These are phyloP conservation scores for Orientallactaga sibirica DNA, from an alignment of 2,797 vertebrate genomes.

Conservation along the genomic window DNA sequence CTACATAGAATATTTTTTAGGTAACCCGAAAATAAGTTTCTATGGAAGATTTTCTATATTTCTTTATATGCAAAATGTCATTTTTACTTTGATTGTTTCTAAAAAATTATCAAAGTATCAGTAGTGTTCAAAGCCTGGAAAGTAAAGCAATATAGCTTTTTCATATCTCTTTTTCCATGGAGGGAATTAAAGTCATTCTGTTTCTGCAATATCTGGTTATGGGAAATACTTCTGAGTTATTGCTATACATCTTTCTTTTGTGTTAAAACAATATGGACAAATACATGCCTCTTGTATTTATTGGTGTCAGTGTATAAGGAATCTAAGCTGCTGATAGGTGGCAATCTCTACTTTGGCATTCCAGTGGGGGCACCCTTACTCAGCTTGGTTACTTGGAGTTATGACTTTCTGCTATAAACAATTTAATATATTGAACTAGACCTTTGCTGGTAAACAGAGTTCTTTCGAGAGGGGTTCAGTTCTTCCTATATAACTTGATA, in stretches of 20 bases:
- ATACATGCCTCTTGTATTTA: not conserved
- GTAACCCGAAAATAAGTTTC: not conserved
- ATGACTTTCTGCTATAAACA: constrained; percentile 37
- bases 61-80: not conserved
- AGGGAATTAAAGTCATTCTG: not conserved
- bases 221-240: not conserved
- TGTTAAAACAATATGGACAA: constrained; percentile 14
- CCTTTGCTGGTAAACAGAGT: not conserved
- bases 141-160: not conserved
- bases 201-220: not conserved
- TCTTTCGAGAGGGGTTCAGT: not conserved
- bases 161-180: not conserved
- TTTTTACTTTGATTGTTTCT: constrained; percentile 52
- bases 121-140: constrained; percentile 2
- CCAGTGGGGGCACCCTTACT: not conserved
- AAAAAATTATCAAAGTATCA: not conserved
- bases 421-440: not conserved
- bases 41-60: not conserved
- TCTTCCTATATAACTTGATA: constrained; percentile 36
- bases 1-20: not conserved
- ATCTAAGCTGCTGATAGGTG: not conserved
- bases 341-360: not conserved
- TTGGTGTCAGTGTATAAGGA: not conserved
- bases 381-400: not conserved
- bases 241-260: not conserved